Evolutionary conservation across 1,140 invertebrate species (phyloP).

Genomic region (Fopius arisanus): DNA sequence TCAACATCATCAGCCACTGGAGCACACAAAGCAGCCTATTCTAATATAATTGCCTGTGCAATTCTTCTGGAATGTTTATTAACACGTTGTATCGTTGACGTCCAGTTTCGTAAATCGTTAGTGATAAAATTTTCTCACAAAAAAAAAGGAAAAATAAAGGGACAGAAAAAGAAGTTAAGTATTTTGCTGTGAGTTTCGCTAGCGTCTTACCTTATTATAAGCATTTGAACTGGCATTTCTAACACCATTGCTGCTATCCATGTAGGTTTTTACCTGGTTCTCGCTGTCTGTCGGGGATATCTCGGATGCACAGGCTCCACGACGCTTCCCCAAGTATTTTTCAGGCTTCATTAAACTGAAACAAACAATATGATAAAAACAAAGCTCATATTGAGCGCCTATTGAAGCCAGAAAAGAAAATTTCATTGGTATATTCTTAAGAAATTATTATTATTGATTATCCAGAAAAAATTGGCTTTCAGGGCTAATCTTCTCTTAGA

Average conservation of each 20-base stretch:
- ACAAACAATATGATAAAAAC: constrained; percentile 20
- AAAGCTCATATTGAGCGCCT: neutral
- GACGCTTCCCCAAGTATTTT: constrained; percentile 63
- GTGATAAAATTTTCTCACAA: neutral
- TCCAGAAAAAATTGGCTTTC: too few species aligned
- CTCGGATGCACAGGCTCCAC: constrained; percentile 61
- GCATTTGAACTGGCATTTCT: constrained; percentile 82
- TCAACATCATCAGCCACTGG: neutral
- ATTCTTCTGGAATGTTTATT: neutral
- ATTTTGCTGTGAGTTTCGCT: constrained; percentile 41
- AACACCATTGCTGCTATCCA: constrained; percentile 93
- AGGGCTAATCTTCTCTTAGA: too few species aligned
- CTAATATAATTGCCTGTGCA: constrained; percentile 1
- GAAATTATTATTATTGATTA: too few species aligned
- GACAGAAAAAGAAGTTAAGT: constrained; percentile 24
- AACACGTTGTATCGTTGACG: neutral
- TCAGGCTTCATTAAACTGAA: constrained; percentile 62
- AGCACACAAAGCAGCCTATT: constrained; percentile 1
- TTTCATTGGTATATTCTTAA: too few species aligned
- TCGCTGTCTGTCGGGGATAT: constrained; percentile 66
- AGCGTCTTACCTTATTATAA: constrained; percentile 86
- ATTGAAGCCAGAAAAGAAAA: too few species aligned
- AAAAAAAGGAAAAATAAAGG: constrained; percentile 6
- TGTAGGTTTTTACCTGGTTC: constrained; percentile 94
- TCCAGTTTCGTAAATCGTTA: constrained; percentile 4